Evolutionary conservation across 30 jellyfish, hydroid and myxozoan genomes (phyloP).

Genomic region (Calvadosia cruxmelitensis): DNA sequence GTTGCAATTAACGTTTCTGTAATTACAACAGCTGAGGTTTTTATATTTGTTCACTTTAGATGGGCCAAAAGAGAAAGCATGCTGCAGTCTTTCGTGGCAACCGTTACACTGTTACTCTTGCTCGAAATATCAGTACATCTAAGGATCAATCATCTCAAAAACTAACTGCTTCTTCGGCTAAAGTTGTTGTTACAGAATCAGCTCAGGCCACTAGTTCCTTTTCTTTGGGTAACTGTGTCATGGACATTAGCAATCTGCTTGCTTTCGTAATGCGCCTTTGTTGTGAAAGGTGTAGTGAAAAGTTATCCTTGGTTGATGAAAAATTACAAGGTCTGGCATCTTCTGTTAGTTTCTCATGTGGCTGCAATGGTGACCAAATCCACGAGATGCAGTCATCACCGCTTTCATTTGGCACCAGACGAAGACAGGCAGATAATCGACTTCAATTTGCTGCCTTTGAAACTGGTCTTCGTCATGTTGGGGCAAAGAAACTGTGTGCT

Average conservation of each 20-base stretch:
- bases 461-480: slow-evolving; percentile 9
- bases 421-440: background rate
- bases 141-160: no score
- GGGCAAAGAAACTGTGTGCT: slow-evolving; percentile 8
- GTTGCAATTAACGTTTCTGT: no score
- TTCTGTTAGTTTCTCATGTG: background rate
- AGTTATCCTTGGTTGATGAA: background rate
- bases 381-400: background rate
- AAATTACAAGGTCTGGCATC: background rate
- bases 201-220: background rate
- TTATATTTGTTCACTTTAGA: no score
- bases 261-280: background rate
- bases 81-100: no score
- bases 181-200: no score
- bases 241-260: background rate
- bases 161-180: no score
- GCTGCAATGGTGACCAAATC: background rate
- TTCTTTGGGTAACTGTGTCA: background rate
- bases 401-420: background rate
- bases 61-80: no score
- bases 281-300: background rate
- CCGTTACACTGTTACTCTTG: no score
- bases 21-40: no score
- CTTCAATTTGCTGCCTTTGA: slow-evolving; percentile 5
- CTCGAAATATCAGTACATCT: no score